Conservation (phyloP, 2,888 invertebrate species). For the Polyommatus icarus region DNA sequence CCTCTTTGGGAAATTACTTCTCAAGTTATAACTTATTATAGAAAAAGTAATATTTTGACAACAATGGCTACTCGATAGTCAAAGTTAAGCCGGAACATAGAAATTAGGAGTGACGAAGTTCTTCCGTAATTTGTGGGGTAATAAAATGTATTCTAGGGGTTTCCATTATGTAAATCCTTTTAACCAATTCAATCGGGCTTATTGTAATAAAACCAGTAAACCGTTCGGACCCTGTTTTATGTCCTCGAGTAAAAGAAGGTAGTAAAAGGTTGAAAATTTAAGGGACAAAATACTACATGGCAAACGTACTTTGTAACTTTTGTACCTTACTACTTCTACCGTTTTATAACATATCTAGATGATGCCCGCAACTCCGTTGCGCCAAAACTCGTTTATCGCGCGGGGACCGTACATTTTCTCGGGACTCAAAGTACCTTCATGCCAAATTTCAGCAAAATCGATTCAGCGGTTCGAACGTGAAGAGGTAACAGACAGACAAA, state of each 20-base stretch:
- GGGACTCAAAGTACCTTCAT: no score
- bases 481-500: no score
- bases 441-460: no score
- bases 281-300: not conserved
- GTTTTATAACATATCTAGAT: no score
- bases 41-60: not conserved
- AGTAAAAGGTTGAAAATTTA: slow-evolving; percentile 15
- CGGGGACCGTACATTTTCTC: no score
- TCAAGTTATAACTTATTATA: not conserved
- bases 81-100: slow-evolving; percentile 5
- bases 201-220: slow-evolving; percentile 27
- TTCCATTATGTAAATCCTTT: slow-evolving; percentile 27
- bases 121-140: slow-evolving; percentile 9
- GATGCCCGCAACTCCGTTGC: no score
- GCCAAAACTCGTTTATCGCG: no score
- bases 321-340: not conserved
- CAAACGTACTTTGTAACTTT: not conserved
- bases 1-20: no score
- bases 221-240: slow-evolving; percentile 25
- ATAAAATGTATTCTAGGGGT: slow-evolving; percentile 25
- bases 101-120: slow-evolving; percentile 21
- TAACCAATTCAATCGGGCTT: slow-evolving; percentile 29
- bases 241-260: slow-evolving; percentile 16
- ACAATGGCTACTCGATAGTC: not conserved
- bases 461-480: no score